Base-by-base conservation (phyloP, 2,113 vertebrate species). In the Silurus meridionalis region DNA sequence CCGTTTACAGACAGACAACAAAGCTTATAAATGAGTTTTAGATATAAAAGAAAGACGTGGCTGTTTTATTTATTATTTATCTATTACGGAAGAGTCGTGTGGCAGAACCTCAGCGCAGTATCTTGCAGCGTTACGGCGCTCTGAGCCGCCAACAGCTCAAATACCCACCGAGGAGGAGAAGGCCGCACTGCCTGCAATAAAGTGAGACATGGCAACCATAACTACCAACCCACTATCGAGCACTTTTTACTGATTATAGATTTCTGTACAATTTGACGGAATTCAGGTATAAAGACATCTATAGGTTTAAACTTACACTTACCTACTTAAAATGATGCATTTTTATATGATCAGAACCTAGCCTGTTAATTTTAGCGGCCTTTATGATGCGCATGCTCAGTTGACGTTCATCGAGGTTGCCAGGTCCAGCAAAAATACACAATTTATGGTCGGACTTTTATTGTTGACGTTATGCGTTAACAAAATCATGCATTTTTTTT, bases 321-420 rank as follows among this genome's bases (percentile, higher is more conserved):
- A 57, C 52, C 75, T 78, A 28, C 6, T 25, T 57, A 3, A 78
- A 57, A 15, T 8, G 57, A 61, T 80, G 4, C 28, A 60, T 21
- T 8, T 23, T 17, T 46, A 23, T 21, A 60, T 4, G 1, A 60
- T 80, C 46, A 13, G 57, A 0, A 19, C 4, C 83, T 84, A 48
- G 21, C 67, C n/a, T 2, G 21, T 83, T 60, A 37, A 83, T 75
- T 75, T 60, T 61, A 80, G 57, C 21, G 58, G 46, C 69, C 67
- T 48, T 74, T 25, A 25, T 48, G 5, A 25, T 52, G 71, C 83
- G 83, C 83, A 75, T 84, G 83, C 69, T 50, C 83, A 15, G 57
- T 61, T 61, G 0, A 28, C 37, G 4, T 37, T 2, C 2, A 21
- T 6, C 28, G 10, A 15, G 83, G 83, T 75, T 84, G 83, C 83